Evolutionary conservation across 2,113 vertebrate genomes (phyloP).

Genomic region (Nematolebias whitei): DNA sequence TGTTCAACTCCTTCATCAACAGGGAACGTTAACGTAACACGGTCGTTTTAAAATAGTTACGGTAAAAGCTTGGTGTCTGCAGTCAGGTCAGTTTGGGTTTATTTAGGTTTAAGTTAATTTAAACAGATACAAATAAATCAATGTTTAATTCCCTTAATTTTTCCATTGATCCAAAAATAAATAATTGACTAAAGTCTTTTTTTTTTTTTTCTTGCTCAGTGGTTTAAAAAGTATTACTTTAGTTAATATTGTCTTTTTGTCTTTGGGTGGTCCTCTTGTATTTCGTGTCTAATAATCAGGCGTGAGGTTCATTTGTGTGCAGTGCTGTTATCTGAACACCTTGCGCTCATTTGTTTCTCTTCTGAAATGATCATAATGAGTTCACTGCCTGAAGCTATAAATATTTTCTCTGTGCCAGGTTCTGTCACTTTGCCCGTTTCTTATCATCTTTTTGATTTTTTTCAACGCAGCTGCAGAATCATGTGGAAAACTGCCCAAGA

Average conservation of each 20-base stretch:
- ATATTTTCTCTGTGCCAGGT: conserved; percentile 10
- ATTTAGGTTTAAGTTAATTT: too few species aligned
- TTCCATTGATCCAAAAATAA: too few species aligned
- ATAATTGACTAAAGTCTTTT: too few species aligned
- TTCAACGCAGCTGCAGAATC: conserved; percentile 20
- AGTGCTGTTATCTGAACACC: neutral
- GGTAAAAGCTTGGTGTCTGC: too few species aligned
- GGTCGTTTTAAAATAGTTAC: too few species aligned
- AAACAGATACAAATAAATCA: too few species aligned
- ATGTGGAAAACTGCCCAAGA: conserved; percentile 29
- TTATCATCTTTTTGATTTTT: conserved; percentile 28
- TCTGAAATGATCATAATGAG: conserved; percentile 17
- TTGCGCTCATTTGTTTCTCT: conserved; percentile 19
- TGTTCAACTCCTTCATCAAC: too few species aligned
- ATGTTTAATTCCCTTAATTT: too few species aligned
- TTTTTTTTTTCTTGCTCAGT: too few species aligned
- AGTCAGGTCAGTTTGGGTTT: too few species aligned
- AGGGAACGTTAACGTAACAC: too few species aligned
- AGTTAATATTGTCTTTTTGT: neutral
- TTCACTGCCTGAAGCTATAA: conserved; percentile 30
- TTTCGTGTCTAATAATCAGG: neutral
- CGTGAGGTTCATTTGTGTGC: neutral
- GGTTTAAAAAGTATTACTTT: neutral
- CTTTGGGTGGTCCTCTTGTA: neutral
- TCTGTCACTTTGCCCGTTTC: conserved; percentile 19